Conservation (phyloP, 2,888 invertebrate species). For the Petrolisthes manimaculis region DNA sequence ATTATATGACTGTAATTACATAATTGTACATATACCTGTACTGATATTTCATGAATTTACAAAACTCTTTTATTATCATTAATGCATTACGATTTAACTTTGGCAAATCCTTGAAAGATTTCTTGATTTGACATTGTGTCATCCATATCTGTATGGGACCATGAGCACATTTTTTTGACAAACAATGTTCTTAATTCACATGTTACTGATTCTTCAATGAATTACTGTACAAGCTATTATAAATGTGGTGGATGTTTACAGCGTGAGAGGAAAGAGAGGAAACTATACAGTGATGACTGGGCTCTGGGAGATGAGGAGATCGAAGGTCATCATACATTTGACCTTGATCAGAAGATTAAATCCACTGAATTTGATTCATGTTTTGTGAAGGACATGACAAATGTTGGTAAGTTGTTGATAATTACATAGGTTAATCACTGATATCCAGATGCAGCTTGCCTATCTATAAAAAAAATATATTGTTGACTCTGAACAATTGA, state of each 20-base stretch:
- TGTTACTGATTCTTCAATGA: no score
- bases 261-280: slow-evolving; percentile 92
- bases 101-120: no score
- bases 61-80: no score
- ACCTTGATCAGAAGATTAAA: slow-evolving; percentile 64
- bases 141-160: no score
- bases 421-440: background rate
- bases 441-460: background rate
- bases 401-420: slow-evolving; percentile 44
- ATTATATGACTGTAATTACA: no score
- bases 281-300: slow-evolving; percentile 94
- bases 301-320: slow-evolving; percentile 81
- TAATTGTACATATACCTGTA: no score
- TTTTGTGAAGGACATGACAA: slow-evolving; percentile 65
- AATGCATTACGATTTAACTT: no score
- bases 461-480: background rate
- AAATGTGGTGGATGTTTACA: slow-evolving; percentile 70
- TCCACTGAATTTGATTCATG: slow-evolving; percentile 59
- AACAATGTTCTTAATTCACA: no score
- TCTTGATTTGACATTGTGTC: no score
- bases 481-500: background rate
- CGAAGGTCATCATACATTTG: slow-evolving; percentile 65
- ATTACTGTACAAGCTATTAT: no score
- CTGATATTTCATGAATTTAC: no score
- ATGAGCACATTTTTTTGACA: no score